Evolutionary conservation across 2,113 vertebrate genomes (phyloP), one percentile per base, ranked within the genome.

Genomic region (Macheiramphus alcinus): DNA sequence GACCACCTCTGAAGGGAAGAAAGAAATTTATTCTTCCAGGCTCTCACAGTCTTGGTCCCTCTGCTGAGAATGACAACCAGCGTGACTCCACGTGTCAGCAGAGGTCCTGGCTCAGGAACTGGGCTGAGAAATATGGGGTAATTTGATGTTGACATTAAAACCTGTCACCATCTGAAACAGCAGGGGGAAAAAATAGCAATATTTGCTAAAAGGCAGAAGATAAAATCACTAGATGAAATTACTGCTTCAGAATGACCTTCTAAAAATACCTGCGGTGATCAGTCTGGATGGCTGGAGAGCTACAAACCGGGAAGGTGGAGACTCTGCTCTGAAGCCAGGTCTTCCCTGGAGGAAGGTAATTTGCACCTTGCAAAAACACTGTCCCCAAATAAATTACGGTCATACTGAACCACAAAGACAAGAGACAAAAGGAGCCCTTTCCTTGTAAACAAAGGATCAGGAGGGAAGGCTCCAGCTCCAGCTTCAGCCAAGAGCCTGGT

Each of bases 111-210:
- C 40, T 43, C 62, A 31, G 59, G 32, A 97, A 68, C 93, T 20
- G 80, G 73, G 71, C 93, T 89, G 93, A 96, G 95, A 96, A 96
- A 96, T 92, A 94, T 13, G 52, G 83, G 86, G 83, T 92, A 96
- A 97, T 97, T 95, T 94, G 90, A 82, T 87, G 90, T 88, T 94
- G 93, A 92, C 95, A 94, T 97, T 97, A 97, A 97, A 96, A 93
- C 78, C 76, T 94, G 94, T 96, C 90, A 87, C 93, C 92, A 26
- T 94, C 82, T 84, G 81, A 94, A 97, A 91, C 83, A 89, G 88
- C 78, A 11, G 78, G 90, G 62, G 43, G 8, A 3, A 14, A 45
- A 53, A 84, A 92, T 71, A 93, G 92, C 87, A 93, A 86, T 85
- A 80, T 94, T 96, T 91, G 83, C 93, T 97, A 96, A 97, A 96